Evolutionary conservation across 2,113 vertebrate species (phyloP), one percentile per base, ranked within the genome.

Genomic region (Nematolebias whitei): DNA sequence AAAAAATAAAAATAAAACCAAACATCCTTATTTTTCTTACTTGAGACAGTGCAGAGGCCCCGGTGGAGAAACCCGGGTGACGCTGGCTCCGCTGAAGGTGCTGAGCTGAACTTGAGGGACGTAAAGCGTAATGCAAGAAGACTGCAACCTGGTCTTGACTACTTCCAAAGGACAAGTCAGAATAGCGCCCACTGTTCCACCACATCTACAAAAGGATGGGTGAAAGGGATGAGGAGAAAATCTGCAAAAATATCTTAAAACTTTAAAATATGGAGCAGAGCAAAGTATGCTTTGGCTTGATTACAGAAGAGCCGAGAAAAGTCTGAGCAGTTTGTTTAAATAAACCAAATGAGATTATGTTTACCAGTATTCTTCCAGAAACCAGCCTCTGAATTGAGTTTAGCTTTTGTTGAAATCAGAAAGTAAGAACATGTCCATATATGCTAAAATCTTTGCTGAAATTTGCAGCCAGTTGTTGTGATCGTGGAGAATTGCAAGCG

Each of bases 121-220:
- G 63, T 97, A 99, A 1, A 98, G 85, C 0, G 95, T 96, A 82
- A 99, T 90, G 38, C 96, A 95, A 3, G 98, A 99, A 4, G 98
- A 98, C 90, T 99, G 98, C 72, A 99, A 80, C 16, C 98, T 94
- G 23, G 98, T 99, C 87, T 99, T 99, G 57, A 99, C 96, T 89
- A 99, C 98, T 92, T 99, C 98, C 83, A 99, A 91, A 14, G 98
- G 98, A 92, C 98, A 99, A 79, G 98, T 99, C 88, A 99, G 87
- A 89, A 99, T 97, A 70, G 98, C 98, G 63, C 97, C 98, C 78
- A 99, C 97, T 51, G 98, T 99, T 74, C 98, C 98, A 63, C 97
- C 97, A 85, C 98, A 99, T 88, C 98, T 99, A 80, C 12, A 6
- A 85, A 67, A 24, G 62, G 24, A 32, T 29, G 14, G 32, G 12